phyloP scores from a whole-genome alignment of 2,113 vertebrate genomes.

The Archocentrus centrarchus region DNA sequence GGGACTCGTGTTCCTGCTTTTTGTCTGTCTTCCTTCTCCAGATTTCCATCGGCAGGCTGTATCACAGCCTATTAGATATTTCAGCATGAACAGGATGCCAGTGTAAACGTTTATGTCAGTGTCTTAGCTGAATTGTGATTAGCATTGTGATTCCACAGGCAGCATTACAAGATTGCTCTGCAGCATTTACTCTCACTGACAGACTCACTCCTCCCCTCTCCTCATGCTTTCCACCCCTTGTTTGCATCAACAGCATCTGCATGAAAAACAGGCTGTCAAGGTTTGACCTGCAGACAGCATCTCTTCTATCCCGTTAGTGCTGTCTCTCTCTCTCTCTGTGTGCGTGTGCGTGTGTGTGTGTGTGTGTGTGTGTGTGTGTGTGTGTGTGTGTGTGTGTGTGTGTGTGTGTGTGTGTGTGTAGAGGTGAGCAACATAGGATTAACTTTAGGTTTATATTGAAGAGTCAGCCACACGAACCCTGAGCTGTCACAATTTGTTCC shows the following conservation, averaged over 20 bases:
- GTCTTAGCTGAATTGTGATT: neutral
- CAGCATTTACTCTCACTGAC: constrained; percentile 4
- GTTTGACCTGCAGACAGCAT: constrained; percentile 44
- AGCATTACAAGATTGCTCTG: constrained; percentile 24
- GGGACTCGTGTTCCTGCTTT: neutral
- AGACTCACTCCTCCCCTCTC: neutral
- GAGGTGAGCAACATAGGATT: constrained; percentile 17
- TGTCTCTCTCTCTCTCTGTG: neutral
- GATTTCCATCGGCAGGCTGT: neutral
- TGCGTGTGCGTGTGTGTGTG: neutral
- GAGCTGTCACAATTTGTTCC: constrained; percentile 32
- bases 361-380: neutral
- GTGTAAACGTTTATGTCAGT: neutral
- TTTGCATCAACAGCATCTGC: constrained; percentile 32
- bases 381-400: constrained; percentile 5
- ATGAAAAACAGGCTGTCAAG: constrained; percentile 44
- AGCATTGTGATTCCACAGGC: constrained; percentile 12
- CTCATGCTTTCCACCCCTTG: neutral
- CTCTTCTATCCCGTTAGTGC: neutral
- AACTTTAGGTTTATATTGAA: constrained; percentile 28
- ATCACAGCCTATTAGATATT: neutral
- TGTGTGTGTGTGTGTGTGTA: neutral
- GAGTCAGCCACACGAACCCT: constrained; percentile 31
- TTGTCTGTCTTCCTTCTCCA: neutral
- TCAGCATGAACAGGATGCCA: neutral